phyloP scores from a whole-genome alignment of 2,888 invertebrate species.

The Nasonia oneida region DNA sequence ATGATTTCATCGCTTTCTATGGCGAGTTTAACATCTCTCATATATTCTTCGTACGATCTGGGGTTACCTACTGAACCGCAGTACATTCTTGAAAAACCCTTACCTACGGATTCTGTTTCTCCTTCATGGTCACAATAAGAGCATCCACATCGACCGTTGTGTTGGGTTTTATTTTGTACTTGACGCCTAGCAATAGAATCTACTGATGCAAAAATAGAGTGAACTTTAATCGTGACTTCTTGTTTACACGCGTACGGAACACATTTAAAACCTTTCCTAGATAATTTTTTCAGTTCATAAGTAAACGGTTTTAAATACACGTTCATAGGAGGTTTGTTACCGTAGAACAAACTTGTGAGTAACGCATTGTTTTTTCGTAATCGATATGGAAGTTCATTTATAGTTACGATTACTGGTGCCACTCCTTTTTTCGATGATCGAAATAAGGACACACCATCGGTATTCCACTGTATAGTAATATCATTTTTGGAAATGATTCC shows the following conservation, averaged over 20 bases:
- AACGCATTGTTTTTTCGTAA: slow-evolving; percentile 52
- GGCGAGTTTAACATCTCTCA: too few species aligned
- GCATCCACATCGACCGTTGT: slow-evolving; percentile 26
- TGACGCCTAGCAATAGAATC: slow-evolving; percentile 57
- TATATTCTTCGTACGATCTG: too few species aligned
- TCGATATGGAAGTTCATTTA: slow-evolving; percentile 59
- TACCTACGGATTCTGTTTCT: not conserved
- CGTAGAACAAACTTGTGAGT: slow-evolving; percentile 54
- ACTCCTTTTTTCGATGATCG: slow-evolving; percentile 1
- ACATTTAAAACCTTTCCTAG: slow-evolving; percentile 38
- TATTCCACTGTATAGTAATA: slow-evolving; percentile 9
- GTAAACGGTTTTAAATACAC: slow-evolving; percentile 40
- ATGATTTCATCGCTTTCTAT: too few species aligned
- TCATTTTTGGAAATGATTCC: slow-evolving; percentile 53
- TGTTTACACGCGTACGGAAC: not conserved
- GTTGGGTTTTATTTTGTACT: slow-evolving; percentile 53
- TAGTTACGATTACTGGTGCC: slow-evolving; percentile 57
- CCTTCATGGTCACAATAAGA: slow-evolving; percentile 17
- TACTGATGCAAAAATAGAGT: slow-evolving; percentile 43
- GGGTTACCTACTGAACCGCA: too few species aligned
- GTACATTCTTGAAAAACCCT: not conserved
- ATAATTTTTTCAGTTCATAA: slow-evolving; percentile 45
- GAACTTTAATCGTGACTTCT: slow-evolving; percentile 37
- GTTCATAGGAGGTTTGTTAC: slow-evolving; percentile 41
- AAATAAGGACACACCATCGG: not conserved